These are phyloP conservation scores for Melanostoma scalare DNA, from an alignment of 2,888 invertebrate species.

Conservation along the genomic window DNA sequence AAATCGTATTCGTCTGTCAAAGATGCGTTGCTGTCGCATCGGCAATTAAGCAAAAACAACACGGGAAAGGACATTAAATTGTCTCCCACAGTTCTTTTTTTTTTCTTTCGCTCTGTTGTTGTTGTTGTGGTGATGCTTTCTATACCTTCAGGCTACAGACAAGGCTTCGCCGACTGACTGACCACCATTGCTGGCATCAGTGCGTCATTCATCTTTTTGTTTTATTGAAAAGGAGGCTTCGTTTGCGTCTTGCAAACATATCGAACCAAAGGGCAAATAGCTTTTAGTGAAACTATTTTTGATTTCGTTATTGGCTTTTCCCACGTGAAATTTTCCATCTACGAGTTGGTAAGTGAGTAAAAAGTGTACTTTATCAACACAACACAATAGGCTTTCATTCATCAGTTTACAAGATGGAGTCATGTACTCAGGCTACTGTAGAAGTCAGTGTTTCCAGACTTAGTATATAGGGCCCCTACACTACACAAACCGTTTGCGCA, in stretches of 20 bases:
- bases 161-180: constrained; percentile 25
- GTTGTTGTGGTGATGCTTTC: constrained; percentile 42
- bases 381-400: too few species aligned
- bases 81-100: constrained; percentile 74
- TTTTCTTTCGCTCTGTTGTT: constrained; percentile 17
- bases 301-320: constrained; percentile 69
- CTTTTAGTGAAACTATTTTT: constrained; percentile 68
- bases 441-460: too few species aligned
- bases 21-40: constrained; percentile 70
- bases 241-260: constrained; percentile 65
- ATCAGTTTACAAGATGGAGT: too few species aligned
- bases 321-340: constrained; percentile 42
- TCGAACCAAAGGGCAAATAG: constrained; percentile 58
- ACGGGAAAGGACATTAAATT: constrained; percentile 75
- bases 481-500: too few species aligned
- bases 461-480: too few species aligned
- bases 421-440: too few species aligned
- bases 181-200: constrained; percentile 34
- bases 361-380: too few species aligned
- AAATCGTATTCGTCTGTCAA: constrained; percentile 72
- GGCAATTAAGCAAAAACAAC: constrained; percentile 74
- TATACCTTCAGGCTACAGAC: constrained; percentile 20
- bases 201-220: constrained; percentile 9
- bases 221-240: constrained; percentile 43
- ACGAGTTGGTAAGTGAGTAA: neutral